Evolutionary conservation across 2,797 vertebrate species (phyloP).

Genomic region (Channallabes apus): DNA sequence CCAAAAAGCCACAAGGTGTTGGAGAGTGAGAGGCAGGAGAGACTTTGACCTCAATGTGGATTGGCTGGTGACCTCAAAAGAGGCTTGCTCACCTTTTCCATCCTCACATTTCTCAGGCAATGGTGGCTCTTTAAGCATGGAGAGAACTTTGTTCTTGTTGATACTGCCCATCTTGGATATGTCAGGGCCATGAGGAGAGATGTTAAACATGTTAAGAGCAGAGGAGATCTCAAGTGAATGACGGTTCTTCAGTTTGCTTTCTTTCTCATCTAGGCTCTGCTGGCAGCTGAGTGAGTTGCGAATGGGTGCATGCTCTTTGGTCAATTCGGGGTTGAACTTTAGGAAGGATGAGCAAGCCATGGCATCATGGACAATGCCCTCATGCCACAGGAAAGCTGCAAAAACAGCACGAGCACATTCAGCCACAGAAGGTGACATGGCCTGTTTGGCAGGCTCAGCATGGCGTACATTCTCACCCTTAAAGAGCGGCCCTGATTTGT

Average conservation of each 20-base stretch:
- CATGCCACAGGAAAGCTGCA: slow-evolving; percentile 96
- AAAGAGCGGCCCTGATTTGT: slow-evolving; percentile 92
- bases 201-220: slow-evolving; percentile 98
- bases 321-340: slow-evolving; percentile 97
- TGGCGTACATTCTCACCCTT: slow-evolving; percentile 84
- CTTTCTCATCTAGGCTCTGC: slow-evolving; percentile 90
- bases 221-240: slow-evolving; percentile 98
- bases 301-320: slow-evolving; percentile 96
- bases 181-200: slow-evolving; percentile 94
- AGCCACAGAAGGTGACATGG: slow-evolving; percentile 97
- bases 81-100: slow-evolving; percentile 82
- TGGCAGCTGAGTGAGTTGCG: slow-evolving; percentile 87
- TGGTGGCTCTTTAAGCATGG: slow-evolving; percentile 97
- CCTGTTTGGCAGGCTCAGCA: slow-evolving; percentile 92
- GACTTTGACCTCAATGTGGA: slow-evolving; percentile 85
- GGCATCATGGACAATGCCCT: slow-evolving; percentile 97
- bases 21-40: slow-evolving; percentile 91
- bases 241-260: slow-evolving; percentile 95
- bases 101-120: slow-evolving; percentile 96
- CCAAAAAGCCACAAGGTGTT: slow-evolving; percentile 98
- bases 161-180: slow-evolving; percentile 99
- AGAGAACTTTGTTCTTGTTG: slow-evolving; percentile 98
- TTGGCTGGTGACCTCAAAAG: slow-evolving; percentile 85
- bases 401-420: slow-evolving; percentile 96
- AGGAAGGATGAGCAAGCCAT: slow-evolving; percentile 99